These are phyloP conservation scores for Zele albiditarsus DNA, from an alignment of 2,888 invertebrate genomes.

Conservation along the genomic window DNA sequence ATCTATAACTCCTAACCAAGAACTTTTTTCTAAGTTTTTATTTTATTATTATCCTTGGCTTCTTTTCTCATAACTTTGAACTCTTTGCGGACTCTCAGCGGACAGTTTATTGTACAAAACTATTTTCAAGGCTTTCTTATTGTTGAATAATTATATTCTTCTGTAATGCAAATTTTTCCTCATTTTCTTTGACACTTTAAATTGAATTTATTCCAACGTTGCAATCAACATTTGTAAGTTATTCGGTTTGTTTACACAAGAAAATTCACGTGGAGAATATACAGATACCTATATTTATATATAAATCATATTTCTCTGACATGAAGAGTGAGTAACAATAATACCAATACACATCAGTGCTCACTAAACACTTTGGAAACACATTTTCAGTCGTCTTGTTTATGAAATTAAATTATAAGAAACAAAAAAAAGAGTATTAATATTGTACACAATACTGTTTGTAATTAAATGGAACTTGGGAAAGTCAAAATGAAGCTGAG, in stretches of 20 bases:
- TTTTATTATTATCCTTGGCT: not conserved
- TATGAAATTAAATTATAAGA: not conserved
- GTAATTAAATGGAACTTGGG: not conserved
- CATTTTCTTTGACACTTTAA: not conserved
- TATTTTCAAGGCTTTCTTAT: conserved; percentile 11
- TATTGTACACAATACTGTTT: conserved; percentile 2
- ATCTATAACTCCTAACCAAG: conserved; percentile 3
- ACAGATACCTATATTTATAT: no score
- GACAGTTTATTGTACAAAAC: not conserved
- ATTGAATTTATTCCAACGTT: not conserved
- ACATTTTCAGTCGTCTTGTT: no score
- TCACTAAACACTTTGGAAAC: no score
- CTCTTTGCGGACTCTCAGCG: not conserved
- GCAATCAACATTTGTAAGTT: not conserved
- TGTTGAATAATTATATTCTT: conserved; percentile 3
- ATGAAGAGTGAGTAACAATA: no score
- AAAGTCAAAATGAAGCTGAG: not conserved
- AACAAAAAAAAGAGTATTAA: not conserved
- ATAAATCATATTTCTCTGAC: no score
- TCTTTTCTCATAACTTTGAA: conserved; percentile 5
- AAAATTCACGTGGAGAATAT: no score
- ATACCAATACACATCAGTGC: no score
- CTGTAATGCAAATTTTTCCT: not conserved
- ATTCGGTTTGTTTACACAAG: not conserved
- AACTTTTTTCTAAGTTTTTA: not conserved